Evolutionary conservation across 2,113 vertebrate species (phyloP), one percentile per base, ranked within the genome.

Genomic region (Apteryx owenii): DNA sequence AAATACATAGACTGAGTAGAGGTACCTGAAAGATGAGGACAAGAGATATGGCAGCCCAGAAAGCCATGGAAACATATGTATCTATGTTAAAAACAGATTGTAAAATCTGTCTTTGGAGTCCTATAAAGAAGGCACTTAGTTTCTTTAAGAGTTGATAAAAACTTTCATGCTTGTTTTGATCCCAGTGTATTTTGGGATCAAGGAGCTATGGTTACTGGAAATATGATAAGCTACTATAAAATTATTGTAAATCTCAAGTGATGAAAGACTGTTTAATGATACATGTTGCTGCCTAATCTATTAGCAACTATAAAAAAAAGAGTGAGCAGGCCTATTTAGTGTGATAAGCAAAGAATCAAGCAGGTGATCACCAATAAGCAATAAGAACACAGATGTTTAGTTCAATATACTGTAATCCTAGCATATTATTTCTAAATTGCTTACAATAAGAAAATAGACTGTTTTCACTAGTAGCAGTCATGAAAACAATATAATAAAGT

Each of bases 11-110:
- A 77, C 18, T 44, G 8, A 85, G 26, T 60, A 60, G 50, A 88
- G 40, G 19, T 88, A 66, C 60, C 68, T 85, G 79, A 93, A 93
- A 50, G 75, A 90, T 88, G n/a, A 91, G 8, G 19, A 36, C 71
- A 88, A 68, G 71, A 83, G 53, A 76, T 23, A 42, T 94, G 77
- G 14, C 81, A 95, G 60, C 81, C 22, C 78, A 90, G 84, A 93
- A 93, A 88, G 60, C 26, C 13, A 28, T 83, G 60, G 42, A 77
- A 85, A 82, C 9, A 2, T 26, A 53, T 36, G 11, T 76, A 53
- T 50, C 17, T 89, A 10, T 68, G 38, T 82, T 85, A 89, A 88
- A 96, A 93, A 73, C 40, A 90, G 10, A 40, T 76, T 89, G 76
- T 19, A 38, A 82, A 89, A 65, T 77, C 18, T 62, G 14, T 88